Evolutionary conservation across 2,113 vertebrate species (phyloP), one percentile per base, ranked within the genome.

Genomic region (Balaeniceps rex): DNA sequence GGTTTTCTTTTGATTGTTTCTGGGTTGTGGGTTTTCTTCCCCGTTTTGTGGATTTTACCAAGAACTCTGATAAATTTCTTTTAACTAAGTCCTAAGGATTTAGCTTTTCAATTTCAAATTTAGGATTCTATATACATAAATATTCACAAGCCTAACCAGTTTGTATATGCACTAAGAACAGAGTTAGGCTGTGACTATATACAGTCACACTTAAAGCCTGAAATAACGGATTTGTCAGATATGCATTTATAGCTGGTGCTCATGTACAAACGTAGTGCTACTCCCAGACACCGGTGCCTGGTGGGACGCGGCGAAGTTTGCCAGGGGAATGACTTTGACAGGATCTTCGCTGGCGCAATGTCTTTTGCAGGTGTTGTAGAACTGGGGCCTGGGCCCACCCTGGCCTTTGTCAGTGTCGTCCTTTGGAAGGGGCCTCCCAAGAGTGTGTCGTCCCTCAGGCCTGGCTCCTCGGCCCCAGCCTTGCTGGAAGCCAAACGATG

Each of bases 361-460:
- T 99, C 99, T 99, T 57, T 99, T 99, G 60, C 99, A 98, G 88
- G 98, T 98, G 97, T 98, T 99, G 97, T 99, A 99, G 98, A 99
- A 99, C 96, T 99, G 99, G 51, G 98, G 98, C 94, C 98, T 96
- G 91, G 94, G 95, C 83, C 97, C 98, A 72, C 96, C 98, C 97
- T 97, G 97, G 68, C 94, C 91, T 82, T 98, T 99, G 96, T 99
- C 99, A 95, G 97, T 97, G 94, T 99, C 99, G 24, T 99, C 98
- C 97, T 98, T 99, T 80, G 98, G 98, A 96, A 98, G 97, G n/a
- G 99, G 98, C 95, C 99, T 98, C 84, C 99, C 98, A 16, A 99
- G 98, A 18, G 99, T 98, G 95, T 98, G 98, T 25, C 99, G 98
- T 74, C 98, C 98, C 61, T 99, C 99, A 19, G 98, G 92, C 70